Evolutionary conservation across 2,797 vertebrate species (phyloP), one percentile per base, ranked within the genome.

Genomic region (Notolepis coatsorum): DNA sequence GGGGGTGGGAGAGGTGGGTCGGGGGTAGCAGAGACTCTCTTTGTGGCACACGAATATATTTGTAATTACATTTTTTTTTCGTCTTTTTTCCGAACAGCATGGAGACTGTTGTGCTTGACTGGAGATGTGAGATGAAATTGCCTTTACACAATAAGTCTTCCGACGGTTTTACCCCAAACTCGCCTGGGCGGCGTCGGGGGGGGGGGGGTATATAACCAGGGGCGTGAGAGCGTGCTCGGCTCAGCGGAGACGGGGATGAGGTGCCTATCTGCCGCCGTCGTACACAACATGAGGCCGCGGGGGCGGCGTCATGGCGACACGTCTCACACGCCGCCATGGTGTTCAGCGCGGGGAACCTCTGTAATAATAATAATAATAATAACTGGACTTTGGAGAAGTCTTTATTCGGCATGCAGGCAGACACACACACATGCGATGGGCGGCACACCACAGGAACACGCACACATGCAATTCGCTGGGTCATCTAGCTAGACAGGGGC

Each of bases 81-180:
- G 21, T 27, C 50, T n/a, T 42, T 28, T 72, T 58, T 17, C 25
- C 20, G 4, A 68, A 65, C 35, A 80, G 61, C 68, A 71, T 52
- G 57, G 67, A 68, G 66, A 72, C 65, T 68, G 75, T 79, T 80
- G 75, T 64, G 77, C 68, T 81, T 73, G 75, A 79, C 72, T 81
- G 71, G 51, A 78, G 67, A 80, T 57, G 55, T 41, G 42, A 70
- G 60, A 78, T 74, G 79, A 81, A 85, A 81, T 75, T 81, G 57
- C 71, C 39, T 68, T 45, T 57, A 71, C 62, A 70, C 66, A 79
- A 80, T 70, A 68, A 75, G 53, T 65, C 70, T 58, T 31, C 48
- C 56, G 38, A 55, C 39, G n/a, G 0, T 71, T 80, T 73, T 43
- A 61, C 43, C 67, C 50, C 46, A 62, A 73, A 71, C 35, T 20